These are phyloP conservation scores for Palloptera scutellata DNA, from an alignment of 2,888 invertebrate genomes.

Conservation along the genomic window DNA sequence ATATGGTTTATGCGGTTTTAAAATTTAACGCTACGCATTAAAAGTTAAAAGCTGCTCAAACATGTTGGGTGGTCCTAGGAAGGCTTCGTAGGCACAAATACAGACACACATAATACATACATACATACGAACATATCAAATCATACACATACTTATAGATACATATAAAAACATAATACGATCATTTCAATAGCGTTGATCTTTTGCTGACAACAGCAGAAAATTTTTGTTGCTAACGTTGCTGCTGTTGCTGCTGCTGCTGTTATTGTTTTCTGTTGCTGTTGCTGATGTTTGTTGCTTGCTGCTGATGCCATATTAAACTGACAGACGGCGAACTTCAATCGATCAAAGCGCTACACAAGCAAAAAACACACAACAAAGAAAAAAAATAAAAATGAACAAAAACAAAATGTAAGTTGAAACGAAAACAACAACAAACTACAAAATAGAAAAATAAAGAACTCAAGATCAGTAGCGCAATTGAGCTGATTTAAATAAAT, in stretches of 20 bases:
- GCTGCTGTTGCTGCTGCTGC: slow-evolving; percentile 34
- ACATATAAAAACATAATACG: slow-evolving; percentile 31
- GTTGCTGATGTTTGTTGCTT: slow-evolving; percentile 32
- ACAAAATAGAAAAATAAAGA: slow-evolving; percentile 26
- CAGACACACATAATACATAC: slow-evolving; percentile 19
- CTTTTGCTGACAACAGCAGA: slow-evolving; percentile 41
- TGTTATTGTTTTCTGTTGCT: slow-evolving; percentile 37
- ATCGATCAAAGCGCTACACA: slow-evolving; percentile 40
- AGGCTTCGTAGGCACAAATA: slow-evolving; percentile 13
- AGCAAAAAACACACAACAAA: slow-evolving; percentile 33
- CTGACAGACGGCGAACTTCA: slow-evolving; percentile 59
- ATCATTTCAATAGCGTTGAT: slow-evolving; percentile 24
- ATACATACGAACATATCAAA: not conserved
- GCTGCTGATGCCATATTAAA: slow-evolving; percentile 54
- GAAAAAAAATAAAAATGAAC: slow-evolving; percentile 39
- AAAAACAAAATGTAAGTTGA: slow-evolving; percentile 24
- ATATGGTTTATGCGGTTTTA: slow-evolving; percentile 30
- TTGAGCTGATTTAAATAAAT: slow-evolving; percentile 15
- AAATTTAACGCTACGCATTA: slow-evolving; percentile 14
- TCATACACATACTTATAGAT: slow-evolving; percentile 17
- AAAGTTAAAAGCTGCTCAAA: slow-evolving; percentile 25
- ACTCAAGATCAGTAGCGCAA: slow-evolving; percentile 26
- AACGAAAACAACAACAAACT: slow-evolving; percentile 29
- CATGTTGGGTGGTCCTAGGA: slow-evolving; percentile 34
- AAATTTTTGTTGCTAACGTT: slow-evolving; percentile 23